Percentiles rank a stretch among this genome's conserved stretches.
Conservation (phyloP, 2,113 vertebrate species). For the Colaptes auratus region DNA sequence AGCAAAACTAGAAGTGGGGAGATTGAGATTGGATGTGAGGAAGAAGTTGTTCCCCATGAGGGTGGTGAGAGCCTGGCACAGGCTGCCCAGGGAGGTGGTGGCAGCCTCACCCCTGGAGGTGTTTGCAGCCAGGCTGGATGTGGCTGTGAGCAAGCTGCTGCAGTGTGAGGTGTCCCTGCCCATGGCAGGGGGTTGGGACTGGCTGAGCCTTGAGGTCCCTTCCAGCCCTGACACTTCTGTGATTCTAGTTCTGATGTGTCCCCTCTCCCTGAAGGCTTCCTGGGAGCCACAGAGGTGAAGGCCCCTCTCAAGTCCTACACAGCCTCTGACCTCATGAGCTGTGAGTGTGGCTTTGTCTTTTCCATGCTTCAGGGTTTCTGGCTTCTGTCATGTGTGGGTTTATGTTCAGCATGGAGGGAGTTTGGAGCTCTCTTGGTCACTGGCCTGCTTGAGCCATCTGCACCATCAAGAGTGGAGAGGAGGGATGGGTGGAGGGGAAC, state of each 20-base stretch:
- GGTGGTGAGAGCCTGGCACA: no score
- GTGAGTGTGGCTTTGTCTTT: not conserved
- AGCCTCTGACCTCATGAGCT: rapidly evolving
- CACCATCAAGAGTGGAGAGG: not conserved
- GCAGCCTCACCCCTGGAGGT: no score
- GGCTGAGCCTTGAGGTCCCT: no score
- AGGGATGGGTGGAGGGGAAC: no score
- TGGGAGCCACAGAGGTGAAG: rapidly evolving
- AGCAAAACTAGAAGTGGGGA: no score
- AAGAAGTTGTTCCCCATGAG: no score
- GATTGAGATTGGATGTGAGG: no score
- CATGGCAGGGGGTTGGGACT: no score
- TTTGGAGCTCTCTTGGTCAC: not conserved
- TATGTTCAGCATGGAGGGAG: not conserved
- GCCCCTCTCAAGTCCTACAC: not conserved
- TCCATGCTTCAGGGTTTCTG: rapidly evolving
- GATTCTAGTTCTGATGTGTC: rapidly evolving
- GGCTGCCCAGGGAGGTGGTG: no score
- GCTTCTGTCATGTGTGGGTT: not conserved
- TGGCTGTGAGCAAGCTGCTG: no score
- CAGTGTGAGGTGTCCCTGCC: no score
- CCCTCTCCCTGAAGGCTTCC: not conserved
- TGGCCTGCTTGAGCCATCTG: not conserved
- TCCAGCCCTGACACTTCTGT: not conserved
- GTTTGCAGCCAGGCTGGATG: no score